A percentile compares a stretch with the other conserved stretches of the same genome.
Evolutionary conservation across 2,113 vertebrate genomes (phyloP).

Genomic region (Microcebus murinus): DNA sequence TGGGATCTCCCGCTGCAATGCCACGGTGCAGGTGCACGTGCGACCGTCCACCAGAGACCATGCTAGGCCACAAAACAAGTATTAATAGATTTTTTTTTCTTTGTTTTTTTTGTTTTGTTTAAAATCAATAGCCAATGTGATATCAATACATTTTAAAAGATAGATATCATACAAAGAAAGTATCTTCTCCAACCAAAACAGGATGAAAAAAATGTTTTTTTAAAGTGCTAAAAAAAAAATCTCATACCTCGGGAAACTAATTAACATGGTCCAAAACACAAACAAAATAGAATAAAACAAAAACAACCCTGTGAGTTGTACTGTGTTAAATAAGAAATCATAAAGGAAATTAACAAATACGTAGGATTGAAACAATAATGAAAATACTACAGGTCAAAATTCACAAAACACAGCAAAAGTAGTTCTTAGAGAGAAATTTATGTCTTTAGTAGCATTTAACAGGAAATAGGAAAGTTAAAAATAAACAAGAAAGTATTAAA

Average conservation of each 20-base stretch:
- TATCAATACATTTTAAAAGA: background rate
- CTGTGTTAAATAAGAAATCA: background rate
- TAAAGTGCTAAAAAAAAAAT: background rate
- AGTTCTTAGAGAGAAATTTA: background rate
- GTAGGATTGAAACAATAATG: background rate
- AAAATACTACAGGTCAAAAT: background rate
- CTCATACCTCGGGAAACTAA: background rate
- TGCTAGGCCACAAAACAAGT: background rate
- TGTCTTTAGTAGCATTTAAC: background rate
- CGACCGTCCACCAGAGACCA: background rate
- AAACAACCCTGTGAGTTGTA: background rate
- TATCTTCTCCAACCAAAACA: background rate
- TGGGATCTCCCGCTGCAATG: background rate
- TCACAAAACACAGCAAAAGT: background rate
- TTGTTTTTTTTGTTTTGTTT: no score
- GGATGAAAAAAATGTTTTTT: no score
- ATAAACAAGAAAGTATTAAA: background rate
- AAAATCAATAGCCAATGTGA: no score
- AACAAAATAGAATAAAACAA: background rate
- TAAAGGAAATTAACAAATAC: background rate
- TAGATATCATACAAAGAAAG: background rate
- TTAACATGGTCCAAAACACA: background rate
- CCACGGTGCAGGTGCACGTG: fast-evolving
- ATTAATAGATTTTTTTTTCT: background rate
- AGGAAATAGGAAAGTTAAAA: background rate